Percentiles rank a stretch among this genome's conserved stretches.
Evolutionary conservation across 2,888 invertebrate genomes (phyloP).

Genomic region (Metallyticus violacea): DNA sequence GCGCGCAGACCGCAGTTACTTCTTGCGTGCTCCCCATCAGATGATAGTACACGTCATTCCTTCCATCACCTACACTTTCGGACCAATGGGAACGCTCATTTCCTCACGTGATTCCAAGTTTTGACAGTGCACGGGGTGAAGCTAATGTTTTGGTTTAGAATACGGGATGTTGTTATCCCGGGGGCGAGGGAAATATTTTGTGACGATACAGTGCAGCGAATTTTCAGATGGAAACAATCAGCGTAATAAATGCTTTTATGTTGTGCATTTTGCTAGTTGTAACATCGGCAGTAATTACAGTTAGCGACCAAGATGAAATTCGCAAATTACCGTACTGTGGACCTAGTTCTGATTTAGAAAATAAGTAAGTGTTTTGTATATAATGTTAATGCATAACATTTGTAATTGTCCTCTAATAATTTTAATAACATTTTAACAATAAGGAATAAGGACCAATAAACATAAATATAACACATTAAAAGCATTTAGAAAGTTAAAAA

Average conservation of each 20-base stretch:
- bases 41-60: neutral
- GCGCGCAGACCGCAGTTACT: no score
- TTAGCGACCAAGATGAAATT: neutral
- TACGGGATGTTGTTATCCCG: neutral
- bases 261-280: neutral
- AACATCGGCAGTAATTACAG: neutral
- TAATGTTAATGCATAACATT: no score
- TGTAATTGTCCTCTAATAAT: no score
- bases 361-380: neutral
- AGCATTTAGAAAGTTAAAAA: no score
- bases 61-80: neutral
- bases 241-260: neutral
- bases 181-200: neutral
- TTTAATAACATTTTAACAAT: no score
- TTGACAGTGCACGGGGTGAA: neutral
- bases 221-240: neutral
- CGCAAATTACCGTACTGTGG: constrained; percentile 17
- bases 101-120: neutral
- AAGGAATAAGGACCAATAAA: no score
- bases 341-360: neutral
- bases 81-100: neutral
- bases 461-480: no score
- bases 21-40: no score
- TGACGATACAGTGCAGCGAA: neutral
- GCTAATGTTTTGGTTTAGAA: neutral